Evolutionary conservation across 2,888 invertebrate species (phyloP).

Genomic region (Parascotia fuliginaria): DNA sequence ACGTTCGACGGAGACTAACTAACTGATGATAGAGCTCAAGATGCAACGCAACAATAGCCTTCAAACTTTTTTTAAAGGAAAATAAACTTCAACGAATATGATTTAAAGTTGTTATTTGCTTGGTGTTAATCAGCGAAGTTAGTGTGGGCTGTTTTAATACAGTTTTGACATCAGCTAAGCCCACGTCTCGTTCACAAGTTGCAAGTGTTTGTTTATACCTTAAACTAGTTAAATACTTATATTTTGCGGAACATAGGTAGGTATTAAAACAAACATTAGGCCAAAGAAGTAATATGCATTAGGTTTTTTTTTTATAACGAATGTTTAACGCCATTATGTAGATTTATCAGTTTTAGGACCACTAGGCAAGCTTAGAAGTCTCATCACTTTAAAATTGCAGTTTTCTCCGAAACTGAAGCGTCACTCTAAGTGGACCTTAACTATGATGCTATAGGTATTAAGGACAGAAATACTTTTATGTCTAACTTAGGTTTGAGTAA

Average conservation of each 20-base stretch:
- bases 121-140: conserved; percentile 10
- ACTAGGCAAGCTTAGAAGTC: too few species aligned
- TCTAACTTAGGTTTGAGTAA: too few species aligned
- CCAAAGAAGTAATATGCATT: too few species aligned
- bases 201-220: neutral
- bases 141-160: conserved; percentile 40
- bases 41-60: conserved; percentile 56
- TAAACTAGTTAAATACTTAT: neutral
- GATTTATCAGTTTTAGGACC: too few species aligned
- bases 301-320: too few species aligned
- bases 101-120: conserved; percentile 31
- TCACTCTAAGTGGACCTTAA: too few species aligned
- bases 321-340: too few species aligned
- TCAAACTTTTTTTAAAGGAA: conserved; percentile 46
- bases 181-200: conserved; percentile 33
- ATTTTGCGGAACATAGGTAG: neutral
- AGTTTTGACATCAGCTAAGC: conserved; percentile 42
- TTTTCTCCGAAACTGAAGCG: too few species aligned
- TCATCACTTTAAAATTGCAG: too few species aligned
- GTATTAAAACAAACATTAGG: neutral
- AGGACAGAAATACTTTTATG: too few species aligned
- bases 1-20: conserved; percentile 62
- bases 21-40: conserved; percentile 56
- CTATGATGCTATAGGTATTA: too few species aligned
- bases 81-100: conserved; percentile 48